Conservation (phyloP, 2,888 invertebrate genomes). For the Mycalesis mineus region DNA sequence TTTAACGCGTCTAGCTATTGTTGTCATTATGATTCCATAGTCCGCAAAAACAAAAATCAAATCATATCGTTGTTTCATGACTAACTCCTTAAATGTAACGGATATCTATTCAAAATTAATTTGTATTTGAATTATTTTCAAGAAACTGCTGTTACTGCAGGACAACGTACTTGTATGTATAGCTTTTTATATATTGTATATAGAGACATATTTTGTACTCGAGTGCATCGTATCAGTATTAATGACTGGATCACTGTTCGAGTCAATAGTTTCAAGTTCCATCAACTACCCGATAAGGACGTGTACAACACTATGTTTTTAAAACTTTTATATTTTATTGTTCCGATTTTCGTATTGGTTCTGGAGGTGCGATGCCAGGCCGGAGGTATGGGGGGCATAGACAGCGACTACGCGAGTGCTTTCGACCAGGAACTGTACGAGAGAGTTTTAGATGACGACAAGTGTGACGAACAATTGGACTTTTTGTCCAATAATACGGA, state of each 20-base stretch:
- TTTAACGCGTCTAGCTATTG: no score
- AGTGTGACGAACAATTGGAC: constrained; percentile 40
- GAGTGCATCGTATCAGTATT: neutral
- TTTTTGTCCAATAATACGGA: constrained; percentile 29
- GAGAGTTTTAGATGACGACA: constrained; percentile 40
- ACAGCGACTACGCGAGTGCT: constrained; percentile 25
- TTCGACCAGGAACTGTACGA: constrained; percentile 46
- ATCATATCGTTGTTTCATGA: no score
- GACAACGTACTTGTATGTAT: no score
- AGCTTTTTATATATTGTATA: neutral
- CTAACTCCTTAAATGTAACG: no score
- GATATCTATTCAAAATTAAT: no score
- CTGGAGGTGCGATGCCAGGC: neutral
- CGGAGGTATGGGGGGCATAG: neutral
- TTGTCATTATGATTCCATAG: no score
- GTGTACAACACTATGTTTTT: neutral
- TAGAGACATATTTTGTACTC: no score
- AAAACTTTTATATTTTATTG: neutral
- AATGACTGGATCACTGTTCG: neutral
- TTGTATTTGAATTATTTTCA: no score
- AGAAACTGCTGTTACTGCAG: neutral
- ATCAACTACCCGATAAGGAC: neutral
- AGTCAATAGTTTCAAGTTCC: neutral
- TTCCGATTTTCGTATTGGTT: neutral
- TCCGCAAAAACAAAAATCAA: no score